phyloP scores from a whole-genome alignment of 2,888 invertebrate genomes.

The Halocaridina rubra region DNA sequence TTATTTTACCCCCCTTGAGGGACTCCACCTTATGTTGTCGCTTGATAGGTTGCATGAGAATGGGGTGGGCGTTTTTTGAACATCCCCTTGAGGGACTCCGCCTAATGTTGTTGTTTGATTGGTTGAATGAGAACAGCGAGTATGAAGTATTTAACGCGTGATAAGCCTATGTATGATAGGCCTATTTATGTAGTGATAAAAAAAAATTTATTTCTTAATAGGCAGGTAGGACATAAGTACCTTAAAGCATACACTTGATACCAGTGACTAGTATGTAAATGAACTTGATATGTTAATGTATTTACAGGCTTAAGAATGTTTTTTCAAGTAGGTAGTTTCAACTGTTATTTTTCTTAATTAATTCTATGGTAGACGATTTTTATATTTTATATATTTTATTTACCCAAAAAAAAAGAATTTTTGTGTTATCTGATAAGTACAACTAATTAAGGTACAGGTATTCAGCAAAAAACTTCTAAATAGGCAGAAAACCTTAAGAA shows the following conservation, averaged over 20 bases:
- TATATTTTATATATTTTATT: constrained; percentile 18
- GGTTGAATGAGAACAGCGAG: not conserved
- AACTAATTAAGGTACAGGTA: not conserved
- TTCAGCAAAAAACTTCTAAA: too few species aligned
- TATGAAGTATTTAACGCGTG: constrained; percentile 10
- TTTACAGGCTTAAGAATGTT: not conserved
- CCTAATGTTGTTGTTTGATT: not conserved
- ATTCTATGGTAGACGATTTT: constrained; percentile 10
- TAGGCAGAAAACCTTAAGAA: too few species aligned
- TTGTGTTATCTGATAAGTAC: constrained; percentile 3
- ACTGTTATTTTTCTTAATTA: constrained; percentile 9
- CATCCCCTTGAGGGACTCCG: not conserved
- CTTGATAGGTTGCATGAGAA: not conserved
- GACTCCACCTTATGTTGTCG: constrained; percentile 7
- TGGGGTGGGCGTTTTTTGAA: too few species aligned
- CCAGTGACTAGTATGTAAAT: not conserved
- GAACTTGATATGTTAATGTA: not conserved
- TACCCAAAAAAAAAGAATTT: not conserved
- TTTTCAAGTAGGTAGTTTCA: not conserved
- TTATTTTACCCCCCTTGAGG: not conserved
- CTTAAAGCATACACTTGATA: not conserved
- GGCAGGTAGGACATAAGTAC: not conserved
- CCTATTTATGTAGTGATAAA: constrained; percentile 3
- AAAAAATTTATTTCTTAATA: not conserved
- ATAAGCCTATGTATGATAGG: not conserved